These are phyloP conservation scores for Antrozous pallidus DNA, from an alignment of 2,797 vertebrate genomes.

Conservation along the genomic window DNA sequence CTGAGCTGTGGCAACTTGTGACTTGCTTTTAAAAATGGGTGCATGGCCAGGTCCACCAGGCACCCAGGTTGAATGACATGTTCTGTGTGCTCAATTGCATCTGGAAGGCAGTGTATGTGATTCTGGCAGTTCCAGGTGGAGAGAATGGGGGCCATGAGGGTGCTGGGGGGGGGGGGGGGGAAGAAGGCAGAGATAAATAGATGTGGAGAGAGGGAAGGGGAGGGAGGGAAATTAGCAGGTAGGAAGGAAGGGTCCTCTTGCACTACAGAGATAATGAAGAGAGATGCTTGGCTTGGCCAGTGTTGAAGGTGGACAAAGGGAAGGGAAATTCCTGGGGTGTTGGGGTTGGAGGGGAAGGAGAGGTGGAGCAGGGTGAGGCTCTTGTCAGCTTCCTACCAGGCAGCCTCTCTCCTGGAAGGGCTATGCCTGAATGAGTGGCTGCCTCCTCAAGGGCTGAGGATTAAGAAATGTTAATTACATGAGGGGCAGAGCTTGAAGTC, in stretches of 20 bases:
- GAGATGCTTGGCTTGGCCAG: not conserved
- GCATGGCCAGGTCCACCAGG: rapidly evolving
- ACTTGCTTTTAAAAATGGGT: not conserved
- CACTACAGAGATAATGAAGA: not conserved
- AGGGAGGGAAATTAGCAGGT: not conserved
- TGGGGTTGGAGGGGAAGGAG: not conserved
- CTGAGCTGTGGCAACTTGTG: not conserved
- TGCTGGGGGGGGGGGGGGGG: not conserved
- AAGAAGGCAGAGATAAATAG: too few relatives aligned
- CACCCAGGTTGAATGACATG: rapidly evolving
- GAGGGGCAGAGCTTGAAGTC: not conserved
- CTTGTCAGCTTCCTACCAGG: not conserved
- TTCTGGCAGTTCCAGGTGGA: not conserved
- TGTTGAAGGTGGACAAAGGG: not conserved
- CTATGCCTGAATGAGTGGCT: not conserved
- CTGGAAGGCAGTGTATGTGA: not conserved
- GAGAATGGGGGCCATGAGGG: not conserved
- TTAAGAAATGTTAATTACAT: not conserved
- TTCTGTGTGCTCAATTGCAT: not conserved
- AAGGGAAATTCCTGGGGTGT: not conserved
- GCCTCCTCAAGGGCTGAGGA: not conserved
- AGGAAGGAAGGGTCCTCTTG: not conserved
- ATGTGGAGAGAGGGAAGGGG: too few relatives aligned
- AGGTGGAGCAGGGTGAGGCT: not conserved
- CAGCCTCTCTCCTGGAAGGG: not conserved